Conservation (phyloP, 2,888 invertebrate genomes). For the Entomobrya multifasciata region DNA sequence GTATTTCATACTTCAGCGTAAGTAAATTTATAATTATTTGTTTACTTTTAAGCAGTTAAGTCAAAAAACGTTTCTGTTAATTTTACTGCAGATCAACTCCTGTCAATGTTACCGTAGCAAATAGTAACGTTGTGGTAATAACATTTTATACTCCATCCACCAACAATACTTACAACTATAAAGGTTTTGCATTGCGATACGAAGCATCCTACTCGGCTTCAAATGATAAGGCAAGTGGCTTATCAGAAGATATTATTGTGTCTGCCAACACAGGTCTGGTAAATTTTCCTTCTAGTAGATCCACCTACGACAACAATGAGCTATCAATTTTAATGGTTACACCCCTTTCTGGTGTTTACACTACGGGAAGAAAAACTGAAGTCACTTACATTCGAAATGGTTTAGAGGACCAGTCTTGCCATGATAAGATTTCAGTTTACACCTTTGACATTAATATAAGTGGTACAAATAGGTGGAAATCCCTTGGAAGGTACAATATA, state of each 20-base stretch:
- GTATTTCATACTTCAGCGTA: not conserved
- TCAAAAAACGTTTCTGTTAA: not conserved
- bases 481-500: not conserved
- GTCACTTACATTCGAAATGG: not conserved
- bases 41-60: not conserved
- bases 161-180: not conserved
- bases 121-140: not conserved
- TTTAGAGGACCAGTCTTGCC: not conserved
- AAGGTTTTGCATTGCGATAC: not conserved
- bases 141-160: not conserved
- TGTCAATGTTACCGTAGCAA: not conserved
- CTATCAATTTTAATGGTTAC: not conserved
- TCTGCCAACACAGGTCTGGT: not conserved
- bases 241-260: not conserved
- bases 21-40: too few relatives aligned
- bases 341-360: not conserved
- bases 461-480: not conserved
- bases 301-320: not conserved
- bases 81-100: not conserved
- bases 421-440: not conserved
- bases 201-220: not conserved
- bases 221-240: not conserved
- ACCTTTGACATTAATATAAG: not conserved
- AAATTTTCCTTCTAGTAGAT: not conserved
- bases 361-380: not conserved